These are phyloP conservation scores for Scartelaos histophorus DNA, from an alignment of 2,113 vertebrate genomes.

Conservation along the genomic window DNA sequence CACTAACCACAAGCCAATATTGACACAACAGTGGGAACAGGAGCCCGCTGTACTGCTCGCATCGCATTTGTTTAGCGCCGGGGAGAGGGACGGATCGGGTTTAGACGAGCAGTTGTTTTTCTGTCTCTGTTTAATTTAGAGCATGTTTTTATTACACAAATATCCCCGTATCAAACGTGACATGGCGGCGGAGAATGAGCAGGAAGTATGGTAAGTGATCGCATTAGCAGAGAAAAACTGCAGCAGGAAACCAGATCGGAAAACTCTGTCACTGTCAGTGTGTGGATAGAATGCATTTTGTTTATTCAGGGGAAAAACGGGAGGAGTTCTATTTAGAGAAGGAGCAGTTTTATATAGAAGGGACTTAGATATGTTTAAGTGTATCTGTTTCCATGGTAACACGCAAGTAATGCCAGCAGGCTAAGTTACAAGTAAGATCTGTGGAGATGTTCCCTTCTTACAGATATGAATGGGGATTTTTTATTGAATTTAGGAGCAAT, in stretches of 20 bases:
- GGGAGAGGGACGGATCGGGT: neutral
- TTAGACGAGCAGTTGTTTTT: neutral
- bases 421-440: no score
- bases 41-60: slow-evolving; percentile 12
- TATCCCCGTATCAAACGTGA: neutral
- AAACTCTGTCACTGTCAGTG: neutral
- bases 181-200: neutral
- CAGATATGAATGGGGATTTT: no score
- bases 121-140: slow-evolving; percentile 8
- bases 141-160: slow-evolving; percentile 9
- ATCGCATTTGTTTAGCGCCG: slow-evolving; percentile 5
- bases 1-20: slow-evolving; percentile 24
- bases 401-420: no score
- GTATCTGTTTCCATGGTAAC: no score
- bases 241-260: neutral
- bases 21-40: slow-evolving; percentile 35
- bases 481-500: no score
- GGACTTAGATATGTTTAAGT: no score
- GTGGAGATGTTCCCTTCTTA: no score
- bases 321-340: neutral
- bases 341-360: neutral
- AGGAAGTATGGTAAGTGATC: neutral
- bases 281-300: neutral
- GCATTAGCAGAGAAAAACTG: neutral
- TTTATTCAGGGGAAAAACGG: neutral